Base-by-base conservation (phyloP, 2,888 invertebrate species). In the Tetranychus truncatus region DNA sequence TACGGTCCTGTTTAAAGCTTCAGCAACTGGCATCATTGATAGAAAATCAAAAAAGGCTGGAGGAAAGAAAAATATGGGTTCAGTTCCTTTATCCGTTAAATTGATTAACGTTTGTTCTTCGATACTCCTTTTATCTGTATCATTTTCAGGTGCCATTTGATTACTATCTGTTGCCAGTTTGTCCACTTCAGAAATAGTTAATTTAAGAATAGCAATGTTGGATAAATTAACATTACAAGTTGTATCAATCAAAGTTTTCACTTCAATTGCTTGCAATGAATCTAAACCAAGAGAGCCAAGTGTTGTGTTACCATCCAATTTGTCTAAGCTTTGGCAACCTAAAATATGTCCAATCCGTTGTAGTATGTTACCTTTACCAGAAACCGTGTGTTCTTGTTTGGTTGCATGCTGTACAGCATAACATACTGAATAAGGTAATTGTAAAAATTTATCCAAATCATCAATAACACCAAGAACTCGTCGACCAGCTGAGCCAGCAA, bases 251-350 rank as follows among this genome's bases (percentile, higher is more conserved):
- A 84, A 83, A 80, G 85, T 77, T 74, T 76, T 96, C 81, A 97
- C 94, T 86, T 97, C 97, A 3, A 96, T 95, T 72, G 95, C 95
- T 96, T 97, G 96, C 79, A 97, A 85, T 2, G 95, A 96, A 83
- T 97, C 97, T 89, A 97, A 92, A 77, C 97, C 97, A 66, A 97
- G 87, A 83, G 97, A 96, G 45, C 93, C 92, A 72, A 97, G 85
- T 71, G 89, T 90, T 6, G 90, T 87, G 46, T 87, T 86, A 71
- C 87, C 86, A 77, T 91, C 88, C 55, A 95, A 86, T 77, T 89
- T 89, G 79, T 87, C 20, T 15, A 81, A 84, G 81, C 96, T 94
- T 82, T 94, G 92, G 80, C 96, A 88, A 77, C 91, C 90, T 86
- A 82, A 44, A 79, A 76, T 24, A 24, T 76, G 76, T 1, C 72